Conservation (phyloP, 2,797 vertebrate species). For the Malacoraja senta region DNA sequence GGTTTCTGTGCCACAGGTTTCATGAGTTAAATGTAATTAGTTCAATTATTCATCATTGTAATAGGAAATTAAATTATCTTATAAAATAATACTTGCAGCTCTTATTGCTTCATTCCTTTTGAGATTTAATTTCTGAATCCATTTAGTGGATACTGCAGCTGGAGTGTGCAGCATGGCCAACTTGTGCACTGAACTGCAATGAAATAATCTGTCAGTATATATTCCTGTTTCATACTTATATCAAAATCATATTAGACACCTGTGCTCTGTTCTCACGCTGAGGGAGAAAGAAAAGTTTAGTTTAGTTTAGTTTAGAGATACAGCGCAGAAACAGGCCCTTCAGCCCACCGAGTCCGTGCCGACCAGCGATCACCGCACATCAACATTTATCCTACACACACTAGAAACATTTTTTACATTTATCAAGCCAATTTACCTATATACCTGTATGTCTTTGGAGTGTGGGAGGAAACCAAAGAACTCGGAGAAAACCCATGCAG, state of each 20-base stretch:
- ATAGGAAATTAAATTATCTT: neutral
- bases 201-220: neutral
- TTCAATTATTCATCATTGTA: neutral
- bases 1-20: neutral
- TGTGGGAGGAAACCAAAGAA: too few relatives aligned
- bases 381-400: too few relatives aligned
- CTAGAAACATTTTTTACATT: too few relatives aligned
- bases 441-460: too few relatives aligned
- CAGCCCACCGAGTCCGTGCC: too few relatives aligned
- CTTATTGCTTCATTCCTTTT: neutral
- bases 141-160: neutral
- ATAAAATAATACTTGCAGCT: neutral
- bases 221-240: neutral
- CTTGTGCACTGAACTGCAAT: neutral
- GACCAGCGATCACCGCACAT: too few relatives aligned
- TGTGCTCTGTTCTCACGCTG: neutral
- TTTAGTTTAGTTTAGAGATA: too few relatives aligned
- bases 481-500: too few relatives aligned
- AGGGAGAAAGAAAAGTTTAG: too few relatives aligned
- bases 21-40: neutral
- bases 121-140: neutral
- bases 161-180: neutral
- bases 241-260: neutral
- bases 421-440: too few relatives aligned
- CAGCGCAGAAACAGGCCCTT: too few relatives aligned